phyloP scores from a whole-genome alignment of 2,797 vertebrate species.

The Leptodactylus fallax region DNA sequence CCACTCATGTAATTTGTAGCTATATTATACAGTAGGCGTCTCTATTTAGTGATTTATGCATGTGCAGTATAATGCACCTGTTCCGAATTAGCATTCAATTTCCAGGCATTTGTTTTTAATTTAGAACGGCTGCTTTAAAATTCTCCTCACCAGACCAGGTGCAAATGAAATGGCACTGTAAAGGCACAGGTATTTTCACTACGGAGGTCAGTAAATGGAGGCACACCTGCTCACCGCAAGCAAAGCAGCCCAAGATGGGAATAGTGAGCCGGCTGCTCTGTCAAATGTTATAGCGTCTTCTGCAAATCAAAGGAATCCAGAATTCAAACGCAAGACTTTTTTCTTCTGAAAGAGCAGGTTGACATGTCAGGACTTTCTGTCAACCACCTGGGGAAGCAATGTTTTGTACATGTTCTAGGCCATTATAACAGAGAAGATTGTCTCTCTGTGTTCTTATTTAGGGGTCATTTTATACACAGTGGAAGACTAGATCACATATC shows the following conservation, averaged over 20 bases:
- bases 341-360: slow-evolving; percentile 4
- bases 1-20: slow-evolving; percentile 13
- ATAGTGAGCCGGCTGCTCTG: background rate
- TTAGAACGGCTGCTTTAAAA: slow-evolving; percentile 27
- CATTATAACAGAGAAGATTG: background rate
- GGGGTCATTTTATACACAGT: background rate
- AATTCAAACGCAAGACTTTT: background rate
- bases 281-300: background rate
- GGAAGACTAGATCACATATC: background rate
- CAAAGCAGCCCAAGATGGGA: background rate
- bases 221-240: slow-evolving; percentile 26
- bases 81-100: slow-evolving; percentile 41
- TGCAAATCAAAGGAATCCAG: slow-evolving; percentile 2
- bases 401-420: slow-evolving; percentile 1
- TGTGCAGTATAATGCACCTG: slow-evolving; percentile 46
- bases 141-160: slow-evolving; percentile 43
- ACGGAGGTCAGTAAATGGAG: background rate
- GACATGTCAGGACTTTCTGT: slow-evolving; percentile 4
- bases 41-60: slow-evolving; percentile 40
- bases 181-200: slow-evolving; percentile 19
- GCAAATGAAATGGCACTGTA: slow-evolving; percentile 27
- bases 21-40: slow-evolving; percentile 29
- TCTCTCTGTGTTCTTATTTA: background rate
- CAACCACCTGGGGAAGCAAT: slow-evolving; percentile 2
- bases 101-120: slow-evolving; percentile 41